phyloP scores from a whole-genome alignment of 2,113 vertebrate genomes.

The Phrynosoma blainvillii region DNA sequence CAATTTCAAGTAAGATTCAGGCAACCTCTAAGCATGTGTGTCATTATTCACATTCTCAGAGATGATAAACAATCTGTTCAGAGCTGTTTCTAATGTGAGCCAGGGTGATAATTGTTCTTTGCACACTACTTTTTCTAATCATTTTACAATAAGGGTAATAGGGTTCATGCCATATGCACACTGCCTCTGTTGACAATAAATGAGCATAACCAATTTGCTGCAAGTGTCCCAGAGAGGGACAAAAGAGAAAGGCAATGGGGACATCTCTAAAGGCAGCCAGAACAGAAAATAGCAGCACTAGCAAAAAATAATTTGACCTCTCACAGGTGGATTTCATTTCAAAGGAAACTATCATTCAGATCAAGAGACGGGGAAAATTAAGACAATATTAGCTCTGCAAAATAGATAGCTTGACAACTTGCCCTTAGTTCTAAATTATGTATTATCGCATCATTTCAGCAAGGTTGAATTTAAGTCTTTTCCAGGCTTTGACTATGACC shows the following conservation, averaged over 20 bases:
- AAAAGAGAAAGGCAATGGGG: conserved; percentile 39
- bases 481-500: conserved; percentile 34
- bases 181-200: conserved; percentile 30
- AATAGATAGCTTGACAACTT: conserved; percentile 53
- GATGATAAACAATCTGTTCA: conserved; percentile 31
- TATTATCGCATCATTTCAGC: conserved; percentile 43
- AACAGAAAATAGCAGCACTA: conserved; percentile 44
- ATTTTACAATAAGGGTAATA: conserved; percentile 40
- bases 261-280: conserved; percentile 50
- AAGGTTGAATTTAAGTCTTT: conserved; percentile 53
- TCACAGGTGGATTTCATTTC: conserved; percentile 54
- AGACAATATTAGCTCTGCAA: conserved; percentile 56
- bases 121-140: conserved; percentile 40
- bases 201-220: conserved; percentile 9
- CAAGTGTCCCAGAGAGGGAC: conserved; percentile 10
- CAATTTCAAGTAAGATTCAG: conserved; percentile 36
- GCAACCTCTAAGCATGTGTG: conserved; percentile 26
- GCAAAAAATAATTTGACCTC: conserved; percentile 50
- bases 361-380: conserved; percentile 61
- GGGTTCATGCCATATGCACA: conserved; percentile 25
- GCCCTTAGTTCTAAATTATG: conserved; percentile 59
- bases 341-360: conserved; percentile 65
- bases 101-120: conserved; percentile 44
- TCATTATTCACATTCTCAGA: conserved; percentile 21
- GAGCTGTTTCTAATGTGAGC: conserved; percentile 32